These are phyloP conservation scores for Drosophila longiperda DNA, from an alignment of 2,888 invertebrate genomes.

Conservation along the genomic window DNA sequence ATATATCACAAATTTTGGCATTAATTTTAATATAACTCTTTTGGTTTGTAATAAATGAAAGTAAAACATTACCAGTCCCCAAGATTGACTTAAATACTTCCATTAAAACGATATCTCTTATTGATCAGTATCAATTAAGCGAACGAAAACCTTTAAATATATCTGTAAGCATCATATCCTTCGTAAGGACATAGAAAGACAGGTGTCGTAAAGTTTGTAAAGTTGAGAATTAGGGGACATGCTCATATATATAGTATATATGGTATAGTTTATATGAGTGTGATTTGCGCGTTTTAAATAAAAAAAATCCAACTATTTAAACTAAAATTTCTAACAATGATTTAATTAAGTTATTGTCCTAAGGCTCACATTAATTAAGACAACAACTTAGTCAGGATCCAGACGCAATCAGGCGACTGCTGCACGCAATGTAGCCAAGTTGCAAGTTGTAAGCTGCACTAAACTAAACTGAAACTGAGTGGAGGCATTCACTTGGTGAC, in stretches of 20 bases:
- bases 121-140: background rate
- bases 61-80: background rate
- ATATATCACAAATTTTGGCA: background rate
- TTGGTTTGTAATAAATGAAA: background rate
- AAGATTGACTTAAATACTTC: background rate
- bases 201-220: background rate
- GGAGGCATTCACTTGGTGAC: slow-evolving; percentile 40
- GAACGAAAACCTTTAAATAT: background rate
- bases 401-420: background rate
- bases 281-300: background rate
- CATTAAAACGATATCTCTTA: background rate
- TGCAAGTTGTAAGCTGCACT: slow-evolving; percentile 12
- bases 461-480: slow-evolving; percentile 20
- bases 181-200: background rate
- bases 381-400: background rate
- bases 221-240: background rate
- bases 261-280: too few relatives aligned
- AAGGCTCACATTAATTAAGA: background rate
- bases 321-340: background rate
- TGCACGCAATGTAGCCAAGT: slow-evolving; percentile 20
- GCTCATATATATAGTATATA: too few relatives aligned
- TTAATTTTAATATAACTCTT: background rate
- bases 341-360: slow-evolving; percentile 4
- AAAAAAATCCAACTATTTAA: background rate
- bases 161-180: background rate